These are phyloP conservation scores for Erpobdella octoculata DNA, from an alignment of 2,888 invertebrate species.

Conservation along the genomic window DNA sequence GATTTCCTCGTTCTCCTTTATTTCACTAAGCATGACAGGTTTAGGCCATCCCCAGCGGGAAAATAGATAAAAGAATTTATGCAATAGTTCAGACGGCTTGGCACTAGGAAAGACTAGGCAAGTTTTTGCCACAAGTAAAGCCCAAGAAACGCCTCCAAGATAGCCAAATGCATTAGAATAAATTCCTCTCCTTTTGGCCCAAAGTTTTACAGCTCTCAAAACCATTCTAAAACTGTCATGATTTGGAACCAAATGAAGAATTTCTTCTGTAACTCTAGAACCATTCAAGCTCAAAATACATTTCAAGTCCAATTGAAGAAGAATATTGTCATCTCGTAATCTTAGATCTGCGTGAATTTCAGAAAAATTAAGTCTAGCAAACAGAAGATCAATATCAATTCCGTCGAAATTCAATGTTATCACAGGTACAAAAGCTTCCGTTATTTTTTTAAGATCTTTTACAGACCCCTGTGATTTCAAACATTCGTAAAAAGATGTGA, in stretches of 20 bases:
- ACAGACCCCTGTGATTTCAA: constrained; percentile 78
- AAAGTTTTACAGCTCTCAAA: constrained; percentile 85
- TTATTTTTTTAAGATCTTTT: constrained; percentile 70
- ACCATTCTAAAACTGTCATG: constrained; percentile 87
- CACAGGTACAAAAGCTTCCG: constrained; percentile 97
- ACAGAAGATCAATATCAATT: constrained; percentile 92
- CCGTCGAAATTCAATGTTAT: constrained; percentile 98
- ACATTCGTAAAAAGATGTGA: constrained; percentile 81
- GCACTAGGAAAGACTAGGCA: constrained; percentile 98
- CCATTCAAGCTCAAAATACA: constrained; percentile 91
- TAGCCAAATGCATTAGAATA: constrained; percentile 97
- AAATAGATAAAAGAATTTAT: constrained; percentile 96
- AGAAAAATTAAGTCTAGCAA: constrained; percentile 86
- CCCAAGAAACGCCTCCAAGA: constrained; percentile 97
- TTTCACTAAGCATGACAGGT: constrained; percentile 84
- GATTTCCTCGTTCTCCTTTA: constrained; percentile 64
- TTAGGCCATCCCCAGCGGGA: constrained; percentile 98
- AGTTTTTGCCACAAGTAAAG: constrained; percentile 94
- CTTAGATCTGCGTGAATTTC: constrained; percentile 85
- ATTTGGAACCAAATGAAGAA: constrained; percentile 85
- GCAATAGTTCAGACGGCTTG: constrained; percentile 81
- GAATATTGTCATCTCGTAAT: constrained; percentile 68
- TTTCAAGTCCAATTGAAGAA: constrained; percentile 88
- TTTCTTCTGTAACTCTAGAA: constrained; percentile 96
- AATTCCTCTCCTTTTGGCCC: constrained; percentile 98